Evolutionary conservation across 2,888 invertebrate species (phyloP), one percentile per base, ranked within the genome.

Genomic region (Aspidapion aeneum): DNA sequence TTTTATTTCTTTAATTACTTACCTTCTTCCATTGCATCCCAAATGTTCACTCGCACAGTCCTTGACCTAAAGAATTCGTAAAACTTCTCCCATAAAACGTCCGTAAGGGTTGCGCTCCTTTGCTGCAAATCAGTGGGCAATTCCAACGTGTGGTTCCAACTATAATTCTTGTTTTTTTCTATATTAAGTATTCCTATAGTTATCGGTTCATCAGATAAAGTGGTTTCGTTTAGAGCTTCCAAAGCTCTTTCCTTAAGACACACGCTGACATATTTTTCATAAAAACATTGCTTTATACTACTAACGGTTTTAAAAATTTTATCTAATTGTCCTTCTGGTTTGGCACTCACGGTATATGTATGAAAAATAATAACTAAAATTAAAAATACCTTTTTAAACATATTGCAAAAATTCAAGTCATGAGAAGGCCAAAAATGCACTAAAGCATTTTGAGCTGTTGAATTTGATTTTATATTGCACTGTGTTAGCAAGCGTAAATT

Each of bases 81-180:
- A 1, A 82, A 67, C 70, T 79, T 81, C n/a, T 78, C 74, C 61
- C 76, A 71, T 12, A 82, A 62, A 48, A 78, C 68, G 57, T 77
- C 76, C 63, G 75, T 78, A 0, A 87, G 75, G 67, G 82, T 80
- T 66, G 82, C 81, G 54, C 84, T 76, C 64, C 86, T 78, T 50
- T 83, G 82, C 57, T 82, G 77, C 0, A 83, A 74, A 71, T 86
- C 85, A n/a, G 80, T 82, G 0, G 86, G 84, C 1, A 85, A 80
- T 57, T 82, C 81, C 9, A 82, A 81, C 0, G 71, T 73, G 18
- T 63, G 63, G 58, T 76, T 74, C 21, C 72, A 63, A 2, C 69
- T 67, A 67, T 76, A 81, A 18, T 75, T 74, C 0, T 77, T 76
- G 70, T 82, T 79, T 56, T 74, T 76, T 57, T 75, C 77, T 48